Evolutionary conservation across 2,113 vertebrate species (phyloP).

Genomic region (Eidolon helvum): DNA sequence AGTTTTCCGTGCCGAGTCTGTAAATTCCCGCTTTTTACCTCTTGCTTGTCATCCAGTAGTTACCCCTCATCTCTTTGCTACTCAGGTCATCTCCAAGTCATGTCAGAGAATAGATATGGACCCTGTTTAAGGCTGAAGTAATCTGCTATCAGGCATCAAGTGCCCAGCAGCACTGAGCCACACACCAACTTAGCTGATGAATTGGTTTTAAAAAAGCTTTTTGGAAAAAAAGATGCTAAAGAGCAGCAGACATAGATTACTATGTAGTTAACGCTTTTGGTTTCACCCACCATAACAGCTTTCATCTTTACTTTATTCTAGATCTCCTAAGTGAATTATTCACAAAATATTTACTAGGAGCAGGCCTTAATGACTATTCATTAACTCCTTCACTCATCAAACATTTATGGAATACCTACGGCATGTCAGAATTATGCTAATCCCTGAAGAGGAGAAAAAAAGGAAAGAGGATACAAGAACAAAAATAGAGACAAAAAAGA

Average conservation of each 20-base stretch:
- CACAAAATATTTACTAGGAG: not conserved
- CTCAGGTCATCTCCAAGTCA: not conserved
- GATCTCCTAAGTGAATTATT: conserved; percentile 21
- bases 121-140: not conserved
- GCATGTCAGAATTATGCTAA: not conserved
- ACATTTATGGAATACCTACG: not conserved
- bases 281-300: not conserved
- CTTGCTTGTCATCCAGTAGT: not conserved
- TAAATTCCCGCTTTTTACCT: not conserved
- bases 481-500: not conserved
- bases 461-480: not conserved
- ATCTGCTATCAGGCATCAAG: not conserved
- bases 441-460: not conserved
- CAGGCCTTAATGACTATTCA: not conserved
- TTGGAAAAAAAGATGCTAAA: not conserved
- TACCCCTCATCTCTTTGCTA: not conserved
- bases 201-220: not conserved
- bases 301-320: not conserved
- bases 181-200: not conserved
- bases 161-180: not conserved
- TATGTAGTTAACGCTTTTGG: not conserved
- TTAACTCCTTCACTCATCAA: not conserved
- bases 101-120: not conserved
- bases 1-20: not conserved
- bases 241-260: not conserved